Evolutionary conservation across 2,113 vertebrate species (phyloP).

Genomic region (Phaethornis superciliosus): DNA sequence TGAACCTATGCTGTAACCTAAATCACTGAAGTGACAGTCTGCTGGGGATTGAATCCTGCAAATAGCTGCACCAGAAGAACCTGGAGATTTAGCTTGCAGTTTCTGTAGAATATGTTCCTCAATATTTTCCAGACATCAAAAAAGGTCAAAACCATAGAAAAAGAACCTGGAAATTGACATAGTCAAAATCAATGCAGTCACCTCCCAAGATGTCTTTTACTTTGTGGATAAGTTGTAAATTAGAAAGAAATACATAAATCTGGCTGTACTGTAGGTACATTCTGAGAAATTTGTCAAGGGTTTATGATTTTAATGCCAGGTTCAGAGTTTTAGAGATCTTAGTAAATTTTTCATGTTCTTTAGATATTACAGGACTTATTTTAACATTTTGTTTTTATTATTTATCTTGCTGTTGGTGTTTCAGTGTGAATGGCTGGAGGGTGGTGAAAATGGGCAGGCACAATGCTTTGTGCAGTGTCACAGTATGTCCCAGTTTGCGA

Average conservation of each 20-base stretch:
- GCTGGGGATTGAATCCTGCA: not conserved
- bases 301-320: not conserved
- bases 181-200: not conserved
- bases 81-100: not conserved
- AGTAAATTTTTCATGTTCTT: not conserved
- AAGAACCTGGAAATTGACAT: not conserved
- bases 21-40: not conserved
- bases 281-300: not conserved
- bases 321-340: not conserved
- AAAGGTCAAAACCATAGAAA: not conserved
- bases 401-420: not conserved
- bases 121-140: not conserved
- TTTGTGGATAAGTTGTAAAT: not conserved
- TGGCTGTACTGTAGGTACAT: not conserved
- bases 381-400: not conserved
- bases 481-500: not conserved
- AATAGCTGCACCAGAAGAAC: not conserved
- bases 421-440: not conserved
- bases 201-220: not conserved
- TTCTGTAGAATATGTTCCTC: not conserved
- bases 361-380: slow-evolving; percentile 5
- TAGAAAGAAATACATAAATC: not conserved
- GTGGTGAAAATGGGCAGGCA: too few species aligned
- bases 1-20: not conserved
- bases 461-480: not conserved